Evolutionary conservation across 2,113 vertebrate species (phyloP).

Genomic region (Tympanuchus pallidicinctus): DNA sequence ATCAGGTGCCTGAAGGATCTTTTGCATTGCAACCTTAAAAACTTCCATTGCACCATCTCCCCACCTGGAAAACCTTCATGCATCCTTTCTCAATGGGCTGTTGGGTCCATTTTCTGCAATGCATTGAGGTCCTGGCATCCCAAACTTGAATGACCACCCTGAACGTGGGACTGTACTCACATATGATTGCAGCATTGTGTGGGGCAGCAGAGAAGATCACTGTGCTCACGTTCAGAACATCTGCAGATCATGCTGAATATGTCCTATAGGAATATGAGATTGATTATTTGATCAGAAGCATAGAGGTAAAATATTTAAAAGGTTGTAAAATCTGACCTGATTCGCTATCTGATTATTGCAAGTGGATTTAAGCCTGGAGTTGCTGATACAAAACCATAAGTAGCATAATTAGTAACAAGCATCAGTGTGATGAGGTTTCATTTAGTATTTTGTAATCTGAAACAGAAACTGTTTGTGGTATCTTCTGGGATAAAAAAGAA

Average conservation of each 20-base stretch:
- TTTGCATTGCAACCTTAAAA: background rate
- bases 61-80: background rate
- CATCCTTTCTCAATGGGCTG: background rate
- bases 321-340: slow-evolving; percentile 38
- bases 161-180: background rate
- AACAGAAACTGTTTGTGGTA: slow-evolving; percentile 49
- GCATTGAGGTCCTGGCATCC: background rate
- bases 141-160: background rate
- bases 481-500: background rate
- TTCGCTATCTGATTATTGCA: slow-evolving; percentile 1
- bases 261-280: background rate
- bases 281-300: slow-evolving; percentile 22
- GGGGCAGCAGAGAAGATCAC: background rate
- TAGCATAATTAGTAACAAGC: slow-evolving; percentile 47
- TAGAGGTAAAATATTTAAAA: slow-evolving; percentile 32
- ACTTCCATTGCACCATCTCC: background rate
- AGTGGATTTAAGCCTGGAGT: slow-evolving; percentile 27
- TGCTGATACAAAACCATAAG: slow-evolving; percentile 37
- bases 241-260: background rate
- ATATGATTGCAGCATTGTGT: background rate
- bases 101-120: background rate
- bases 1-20: background rate
- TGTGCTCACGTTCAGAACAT: background rate
- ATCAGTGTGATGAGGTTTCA: background rate
- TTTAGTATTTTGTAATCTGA: slow-evolving; percentile 49